These are phyloP conservation scores for Psittacula derbiana DNA, from an alignment of 2,797 vertebrate species.

Conservation along the genomic window DNA sequence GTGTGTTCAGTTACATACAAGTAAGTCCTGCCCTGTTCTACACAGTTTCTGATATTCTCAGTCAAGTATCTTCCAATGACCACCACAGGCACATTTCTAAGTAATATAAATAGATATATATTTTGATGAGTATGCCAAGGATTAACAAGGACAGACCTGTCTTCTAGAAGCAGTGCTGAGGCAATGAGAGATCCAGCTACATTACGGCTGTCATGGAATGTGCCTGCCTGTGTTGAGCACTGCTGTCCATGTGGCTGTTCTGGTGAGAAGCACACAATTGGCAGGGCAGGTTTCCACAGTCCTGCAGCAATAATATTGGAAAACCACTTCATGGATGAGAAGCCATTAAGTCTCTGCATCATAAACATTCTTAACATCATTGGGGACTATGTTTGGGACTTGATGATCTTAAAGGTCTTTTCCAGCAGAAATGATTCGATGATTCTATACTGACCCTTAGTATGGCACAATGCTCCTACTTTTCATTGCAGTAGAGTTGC, in stretches of 20 bases:
- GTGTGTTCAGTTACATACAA: background rate
- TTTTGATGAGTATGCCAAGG: background rate
- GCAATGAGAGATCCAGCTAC: background rate
- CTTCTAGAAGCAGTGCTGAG: background rate
- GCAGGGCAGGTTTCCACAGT: background rate
- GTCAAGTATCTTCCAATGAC: background rate
- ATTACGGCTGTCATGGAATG: accelerated
- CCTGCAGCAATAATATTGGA: background rate
- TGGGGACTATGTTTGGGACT: background rate
- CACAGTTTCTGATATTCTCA: background rate
- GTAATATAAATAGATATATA: background rate
- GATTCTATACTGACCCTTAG: background rate
- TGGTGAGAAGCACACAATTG: background rate
- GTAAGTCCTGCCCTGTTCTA: background rate
- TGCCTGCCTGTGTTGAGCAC: accelerated
- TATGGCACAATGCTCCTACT: background rate
- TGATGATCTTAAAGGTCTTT: background rate
- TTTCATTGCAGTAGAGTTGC: background rate
- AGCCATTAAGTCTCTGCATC: background rate
- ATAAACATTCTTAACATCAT: background rate
- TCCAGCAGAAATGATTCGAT: background rate
- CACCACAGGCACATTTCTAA: accelerated
- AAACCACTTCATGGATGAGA: background rate
- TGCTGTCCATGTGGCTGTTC: background rate
- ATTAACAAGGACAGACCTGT: background rate